Conservation (phyloP, 2,797 vertebrate species). For the Meriones psammophilus region DNA sequence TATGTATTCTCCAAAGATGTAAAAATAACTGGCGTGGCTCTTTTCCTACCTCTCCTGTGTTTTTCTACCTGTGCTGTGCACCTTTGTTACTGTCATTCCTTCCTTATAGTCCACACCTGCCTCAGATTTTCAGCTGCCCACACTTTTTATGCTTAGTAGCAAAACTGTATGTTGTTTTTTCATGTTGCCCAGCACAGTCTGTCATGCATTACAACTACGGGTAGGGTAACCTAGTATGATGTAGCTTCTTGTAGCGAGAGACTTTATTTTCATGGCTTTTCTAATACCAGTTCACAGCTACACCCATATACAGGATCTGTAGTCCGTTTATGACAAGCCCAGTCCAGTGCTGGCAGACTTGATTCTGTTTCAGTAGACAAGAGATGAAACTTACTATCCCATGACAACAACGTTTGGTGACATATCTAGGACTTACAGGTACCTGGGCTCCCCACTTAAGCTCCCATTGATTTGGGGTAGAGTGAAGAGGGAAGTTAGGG, state of each 20-base stretch:
- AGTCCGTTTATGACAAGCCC: slow-evolving; percentile 1
- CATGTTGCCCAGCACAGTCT: background rate
- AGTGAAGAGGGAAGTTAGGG: background rate
- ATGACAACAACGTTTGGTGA: background rate
- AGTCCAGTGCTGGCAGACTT: background rate
- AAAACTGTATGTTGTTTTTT: slow-evolving; percentile 28
- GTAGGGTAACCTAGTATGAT: background rate
- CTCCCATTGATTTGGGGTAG: background rate
- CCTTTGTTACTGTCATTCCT: background rate
- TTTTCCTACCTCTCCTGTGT: background rate
- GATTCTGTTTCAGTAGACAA: slow-evolving; percentile 25
- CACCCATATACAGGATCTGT: background rate
- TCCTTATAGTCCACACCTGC: background rate
- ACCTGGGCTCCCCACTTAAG: background rate
- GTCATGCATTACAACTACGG: background rate
- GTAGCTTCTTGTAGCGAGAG: background rate
- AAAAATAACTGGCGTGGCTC: background rate
- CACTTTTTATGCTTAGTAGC: background rate
- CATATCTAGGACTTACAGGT: slow-evolving; percentile 82
- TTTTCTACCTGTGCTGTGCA: background rate
- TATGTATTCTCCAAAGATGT: background rate
- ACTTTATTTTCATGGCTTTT: slow-evolving; percentile 25
- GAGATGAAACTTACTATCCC: slow-evolving; percentile 15
- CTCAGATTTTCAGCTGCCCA: background rate
- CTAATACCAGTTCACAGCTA: slow-evolving; percentile 18